Base-by-base conservation (phyloP, 2,888 invertebrate species). In the Flexamia atlantica region DNA sequence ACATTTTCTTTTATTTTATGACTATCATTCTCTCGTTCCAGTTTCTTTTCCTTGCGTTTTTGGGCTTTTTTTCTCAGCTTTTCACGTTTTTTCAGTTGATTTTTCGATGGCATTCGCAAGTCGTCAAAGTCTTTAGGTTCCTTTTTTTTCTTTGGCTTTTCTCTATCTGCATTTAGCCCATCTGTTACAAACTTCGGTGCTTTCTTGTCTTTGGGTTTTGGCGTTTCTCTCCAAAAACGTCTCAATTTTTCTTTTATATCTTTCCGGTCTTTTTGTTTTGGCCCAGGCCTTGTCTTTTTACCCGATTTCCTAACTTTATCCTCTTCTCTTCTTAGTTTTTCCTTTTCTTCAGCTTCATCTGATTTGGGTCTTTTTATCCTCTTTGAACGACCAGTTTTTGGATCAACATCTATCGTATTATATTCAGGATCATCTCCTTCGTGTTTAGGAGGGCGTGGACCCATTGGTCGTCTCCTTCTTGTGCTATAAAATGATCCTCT, bases 141-240 rank as follows among this genome's bases (percentile, higher is more conserved):
- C n/a, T 3, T 12, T 53, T 50, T 36, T 50, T 23, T 42, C 28
- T 50, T 36, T n/a, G 3, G n/a, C 20, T 30, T n/a, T 10, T 42
- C 76, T 25, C 46, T 42, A 20, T 42, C 76, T n/a, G 28, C 14
- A 23, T 76, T 9, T 23, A 36, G 17, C 17, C 36, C 36, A 28
- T 76, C 42, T 25, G 9, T 9, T 9, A 60, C 3, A 14, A 60
- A 23, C 25, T 60, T 60, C 25, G 30, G 53, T 14, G 14, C 32
- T 28, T 80, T 28, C 36, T 81, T 36, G 9, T 60, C 20, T 4
- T 81, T 60, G 0, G 42, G 5, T 14, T 23, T 30, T 23, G 57
- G 36, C 25, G 25, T 25, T 40, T 57, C 81, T 36, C 81, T 64
- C 57, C 81, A 81, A 60, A 81, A 64, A 2, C 23, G 1, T 57